Evolutionary conservation across 2,888 invertebrate species (phyloP), one percentile per base, ranked within the genome.

Genomic region (Caenorhabditis wallacei): DNA sequence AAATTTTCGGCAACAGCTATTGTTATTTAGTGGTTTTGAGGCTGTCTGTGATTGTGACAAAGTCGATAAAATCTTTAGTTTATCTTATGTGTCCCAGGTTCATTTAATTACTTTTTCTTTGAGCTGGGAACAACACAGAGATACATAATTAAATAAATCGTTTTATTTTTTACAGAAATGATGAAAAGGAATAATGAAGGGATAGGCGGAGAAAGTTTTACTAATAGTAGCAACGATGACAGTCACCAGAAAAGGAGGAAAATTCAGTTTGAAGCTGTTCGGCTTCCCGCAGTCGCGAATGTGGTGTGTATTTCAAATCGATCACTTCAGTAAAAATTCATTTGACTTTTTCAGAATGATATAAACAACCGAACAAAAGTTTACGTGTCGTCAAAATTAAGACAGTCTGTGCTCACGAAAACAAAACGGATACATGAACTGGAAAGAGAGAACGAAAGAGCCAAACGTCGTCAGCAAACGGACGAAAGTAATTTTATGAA

Each of bases 361-460:
- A 86, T 91, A 56, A 86, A 87, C 16, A 74, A 75, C 16, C 82
- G 80, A 13, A 81, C 85, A 20, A 68, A 85, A 16, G 59, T 78
- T 2, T 97, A 97, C 92, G 98, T 99, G 93, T 98, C 98, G 92
- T 96, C 96, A 93, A 98, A 98, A 93, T 94, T 99, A 71, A 96
- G 96, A 40, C 93, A 94, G 88, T 87, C 93, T 91, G 95, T 99
- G 90, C 97, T 98, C 92, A 96, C 97, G 92, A 94, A 98, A 83
- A 96, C 96, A 92, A 94, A 96, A 85, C 95, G 95, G 84, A 96
- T 97, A 92, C 95, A 95, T 0, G 96, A 97, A 91, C 94, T 96
- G 78, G 94, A 96, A n/a, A 95, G 96, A 80, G 94, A 97, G 84
- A 96, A 97, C 87, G 97, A 97, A 92, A 96, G 97, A 92, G 93